Percentiles rank a stretch among this genome's conserved stretches.
Conservation (phyloP, 2,113 vertebrate species). For the Aplodontia rufa region DNA sequence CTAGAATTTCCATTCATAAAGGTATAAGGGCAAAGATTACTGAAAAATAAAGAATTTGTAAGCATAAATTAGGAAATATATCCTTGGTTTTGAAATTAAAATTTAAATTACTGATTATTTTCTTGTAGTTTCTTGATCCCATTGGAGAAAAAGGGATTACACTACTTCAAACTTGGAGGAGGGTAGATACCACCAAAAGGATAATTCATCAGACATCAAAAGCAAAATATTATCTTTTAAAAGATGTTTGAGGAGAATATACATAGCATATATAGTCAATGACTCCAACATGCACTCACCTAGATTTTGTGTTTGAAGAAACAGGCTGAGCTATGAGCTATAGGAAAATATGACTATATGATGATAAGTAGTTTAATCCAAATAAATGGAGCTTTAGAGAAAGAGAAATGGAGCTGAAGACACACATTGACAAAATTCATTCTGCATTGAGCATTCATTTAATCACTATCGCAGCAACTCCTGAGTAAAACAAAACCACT, state of each 20-base stretch:
- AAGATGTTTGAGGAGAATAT: background rate
- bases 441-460: background rate
- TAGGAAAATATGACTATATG: background rate
- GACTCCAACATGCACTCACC: background rate
- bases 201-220: background rate
- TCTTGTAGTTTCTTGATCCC: background rate
- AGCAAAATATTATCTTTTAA: background rate
- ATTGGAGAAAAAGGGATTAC: conserved; percentile 42
- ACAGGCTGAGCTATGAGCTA: background rate
- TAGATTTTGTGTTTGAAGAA: background rate
- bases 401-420: background rate
- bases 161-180: background rate
- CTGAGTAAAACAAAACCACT: background rate
- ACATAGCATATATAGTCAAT: background rate
- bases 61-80: background rate
- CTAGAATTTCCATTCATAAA: background rate
- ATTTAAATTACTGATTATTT: background rate
- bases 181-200: background rate
- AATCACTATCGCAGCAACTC: background rate
- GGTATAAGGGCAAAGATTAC: background rate
- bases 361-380: background rate
- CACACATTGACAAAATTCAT: background rate
- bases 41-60: background rate
- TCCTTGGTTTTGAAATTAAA: background rate
- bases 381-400: background rate